A percentile compares a stretch with the other conserved stretches of the same genome.
These are phyloP conservation scores for Dipodomys ordii DNA, from an alignment of 2,113 vertebrate genomes.

Conservation along the genomic window DNA sequence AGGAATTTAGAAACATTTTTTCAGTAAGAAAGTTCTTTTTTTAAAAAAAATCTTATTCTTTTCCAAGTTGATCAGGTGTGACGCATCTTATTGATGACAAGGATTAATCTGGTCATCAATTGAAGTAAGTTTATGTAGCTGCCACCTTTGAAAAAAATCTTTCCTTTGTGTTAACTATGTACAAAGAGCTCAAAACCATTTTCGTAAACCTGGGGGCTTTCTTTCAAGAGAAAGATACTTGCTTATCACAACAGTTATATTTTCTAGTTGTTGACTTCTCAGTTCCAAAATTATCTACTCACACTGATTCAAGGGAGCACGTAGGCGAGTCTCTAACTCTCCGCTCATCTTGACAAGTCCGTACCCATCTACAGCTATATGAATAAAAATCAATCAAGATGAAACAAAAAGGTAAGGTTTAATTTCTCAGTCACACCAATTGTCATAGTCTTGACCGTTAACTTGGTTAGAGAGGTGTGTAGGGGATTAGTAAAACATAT, in stretches of 20 bases:
- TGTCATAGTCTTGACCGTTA: too few relatives aligned
- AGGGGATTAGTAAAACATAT: too few relatives aligned
- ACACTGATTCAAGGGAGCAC: not conserved
- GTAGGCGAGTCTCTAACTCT: slow-evolving; percentile 30
- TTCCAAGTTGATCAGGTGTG: not conserved
- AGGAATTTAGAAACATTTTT: not conserved
- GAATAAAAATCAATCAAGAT: slow-evolving; percentile 25
- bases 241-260: not conserved
- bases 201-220: not conserved
- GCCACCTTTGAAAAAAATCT: not conserved
- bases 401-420: slow-evolving; percentile 24
- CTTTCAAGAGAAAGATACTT: not conserved
- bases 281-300: not conserved
- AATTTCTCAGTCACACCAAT: not conserved
- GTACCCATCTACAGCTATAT: not conserved
- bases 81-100: not conserved
- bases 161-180: not conserved
- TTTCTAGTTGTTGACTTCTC: not conserved
- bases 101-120: not conserved
- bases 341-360: not conserved
- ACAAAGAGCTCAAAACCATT: not conserved
- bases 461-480: too few relatives aligned
- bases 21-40: not conserved
- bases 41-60: not conserved
- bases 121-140: not conserved